These are phyloP conservation scores for Rhamnusium bicolor DNA, from an alignment of 2,888 invertebrate genomes.

Conservation along the genomic window DNA sequence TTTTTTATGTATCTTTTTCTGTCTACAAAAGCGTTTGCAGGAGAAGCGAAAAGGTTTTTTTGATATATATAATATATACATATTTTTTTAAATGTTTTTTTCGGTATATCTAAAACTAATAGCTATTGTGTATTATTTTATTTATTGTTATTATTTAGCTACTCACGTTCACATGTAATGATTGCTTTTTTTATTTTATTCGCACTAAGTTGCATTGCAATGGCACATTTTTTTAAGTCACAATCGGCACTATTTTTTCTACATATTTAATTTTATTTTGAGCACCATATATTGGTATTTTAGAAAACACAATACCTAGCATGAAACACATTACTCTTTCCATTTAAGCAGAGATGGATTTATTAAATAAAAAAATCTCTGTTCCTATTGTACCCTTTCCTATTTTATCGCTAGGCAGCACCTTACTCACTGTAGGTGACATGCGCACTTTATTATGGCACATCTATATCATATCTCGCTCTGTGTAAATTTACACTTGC, in stretches of 20 bases:
- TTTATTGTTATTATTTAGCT: conserved; percentile 71
- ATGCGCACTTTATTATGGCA: conserved; percentile 71
- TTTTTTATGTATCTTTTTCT: conserved; percentile 65
- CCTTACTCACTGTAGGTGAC: conserved; percentile 71
- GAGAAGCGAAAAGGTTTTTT: conserved; percentile 70
- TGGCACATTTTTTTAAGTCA: conserved; percentile 72
- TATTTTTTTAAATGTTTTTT: conserved; percentile 56
- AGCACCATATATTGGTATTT: conserved; percentile 67
- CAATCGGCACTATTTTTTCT: conserved; percentile 69
- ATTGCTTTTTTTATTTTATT: conserved; percentile 73
- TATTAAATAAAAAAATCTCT: conserved; percentile 7
- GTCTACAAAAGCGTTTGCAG: conserved; percentile 73
- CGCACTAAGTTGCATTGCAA: conserved; percentile 72
- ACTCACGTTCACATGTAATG: conserved; percentile 84
- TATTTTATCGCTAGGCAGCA: conserved; percentile 65
- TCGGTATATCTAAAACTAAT: conserved; percentile 53
- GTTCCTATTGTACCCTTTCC: conserved; percentile 48
- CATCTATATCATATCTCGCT: conserved; percentile 67
- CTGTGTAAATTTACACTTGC: conserved; percentile 70
- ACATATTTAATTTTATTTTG: conserved; percentile 61
- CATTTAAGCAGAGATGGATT: conserved; percentile 10
- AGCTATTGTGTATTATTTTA: conserved; percentile 61
- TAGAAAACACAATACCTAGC: conserved; percentile 65
- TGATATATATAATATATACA: conserved; percentile 55
- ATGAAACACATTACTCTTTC: conserved; percentile 55